Base-by-base conservation (phyloP, 2,113 vertebrate genomes). In the Myotis yumanensis region DNA sequence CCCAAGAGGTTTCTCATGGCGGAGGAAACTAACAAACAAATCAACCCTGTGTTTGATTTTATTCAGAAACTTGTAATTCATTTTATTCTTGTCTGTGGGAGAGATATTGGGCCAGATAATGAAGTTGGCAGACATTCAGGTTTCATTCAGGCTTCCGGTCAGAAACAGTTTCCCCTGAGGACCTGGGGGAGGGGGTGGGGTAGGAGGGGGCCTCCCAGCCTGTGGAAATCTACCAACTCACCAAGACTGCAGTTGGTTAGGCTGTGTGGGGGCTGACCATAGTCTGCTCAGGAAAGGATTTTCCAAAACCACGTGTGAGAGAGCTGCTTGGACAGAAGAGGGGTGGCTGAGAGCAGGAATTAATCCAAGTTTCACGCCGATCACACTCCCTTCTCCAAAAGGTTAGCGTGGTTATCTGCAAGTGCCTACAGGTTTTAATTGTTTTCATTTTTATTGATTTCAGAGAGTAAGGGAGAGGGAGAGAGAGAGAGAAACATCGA, bases 21-120 rank as follows among this genome's bases (percentile, higher is more conserved):
- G 57, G 62, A 89, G 86, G 62, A 75, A 93, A 64, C 77, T 40
- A 57, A 37, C 46, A 54, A 62, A 72, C 28, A 22, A 82, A 46
- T 48, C 73, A 14, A 37, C 48, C 30, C 73, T n/a, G 90, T 76
- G 32, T 90, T 80, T 84, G 35, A 35, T 86, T 85, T 79, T 72
- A 52, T 89, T 83, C 75, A n/a, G 79, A 52, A 84, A 52, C 40
- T 68, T 66, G 66, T 68, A 37, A 83, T 86, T 71, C 86, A 23
- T 37, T 86, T 90, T 81, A 18, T 83, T 92, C 73, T 91, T 54
- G 18, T 71, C 77, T 23, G 32, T 6, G 73, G 87, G 72, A 71
- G 82, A 87, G 37, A 82, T 46, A n/a, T 8, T 51, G 20, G 73
- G 62, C 43, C 77, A 11, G 69, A 43, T 71, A 30, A 71, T 40